Conservation (phyloP, 2,113 vertebrate species). For the Mystacornis crossleyi region DNA sequence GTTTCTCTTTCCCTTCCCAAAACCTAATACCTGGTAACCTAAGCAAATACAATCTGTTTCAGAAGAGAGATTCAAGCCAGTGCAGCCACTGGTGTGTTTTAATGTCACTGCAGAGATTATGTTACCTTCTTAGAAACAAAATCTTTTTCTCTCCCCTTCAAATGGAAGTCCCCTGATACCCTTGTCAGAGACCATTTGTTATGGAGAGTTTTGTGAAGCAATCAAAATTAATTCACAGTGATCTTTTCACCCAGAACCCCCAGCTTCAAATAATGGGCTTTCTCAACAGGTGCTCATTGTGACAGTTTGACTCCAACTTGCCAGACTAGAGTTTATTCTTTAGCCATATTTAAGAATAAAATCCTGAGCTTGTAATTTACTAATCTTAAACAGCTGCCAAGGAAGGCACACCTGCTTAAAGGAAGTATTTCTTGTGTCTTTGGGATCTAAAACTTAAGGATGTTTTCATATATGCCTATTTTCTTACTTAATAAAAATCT, state of each 20-base stretch:
- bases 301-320: conserved; percentile 73
- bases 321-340: conserved; percentile 78
- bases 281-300: conserved; percentile 78
- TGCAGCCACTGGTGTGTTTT: conserved; percentile 81
- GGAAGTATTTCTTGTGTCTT: conserved; percentile 3
- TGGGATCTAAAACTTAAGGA: not conserved
- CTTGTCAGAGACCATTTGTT: conserved; percentile 70
- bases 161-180: conserved; percentile 71
- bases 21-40: conserved; percentile 86
- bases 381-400: conserved; percentile 73
- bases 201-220: conserved; percentile 75
- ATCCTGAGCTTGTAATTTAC: conserved; percentile 71
- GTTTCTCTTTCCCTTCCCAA: conserved; percentile 77
- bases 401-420: conserved; percentile 69
- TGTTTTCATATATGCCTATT: not conserved
- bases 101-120: conserved; percentile 89
- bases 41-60: conserved; percentile 83
- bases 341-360: conserved; percentile 67
- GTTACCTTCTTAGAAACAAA: conserved; percentile 88
- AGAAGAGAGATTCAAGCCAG: conserved; percentile 79
- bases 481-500: not conserved
- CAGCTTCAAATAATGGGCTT: conserved; percentile 78
- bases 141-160: conserved; percentile 62
- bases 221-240: conserved; percentile 78
- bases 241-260: conserved; percentile 72